phyloP scores from a whole-genome alignment of 2,888 invertebrate species.

The Drosophila parthenogenetica region DNA sequence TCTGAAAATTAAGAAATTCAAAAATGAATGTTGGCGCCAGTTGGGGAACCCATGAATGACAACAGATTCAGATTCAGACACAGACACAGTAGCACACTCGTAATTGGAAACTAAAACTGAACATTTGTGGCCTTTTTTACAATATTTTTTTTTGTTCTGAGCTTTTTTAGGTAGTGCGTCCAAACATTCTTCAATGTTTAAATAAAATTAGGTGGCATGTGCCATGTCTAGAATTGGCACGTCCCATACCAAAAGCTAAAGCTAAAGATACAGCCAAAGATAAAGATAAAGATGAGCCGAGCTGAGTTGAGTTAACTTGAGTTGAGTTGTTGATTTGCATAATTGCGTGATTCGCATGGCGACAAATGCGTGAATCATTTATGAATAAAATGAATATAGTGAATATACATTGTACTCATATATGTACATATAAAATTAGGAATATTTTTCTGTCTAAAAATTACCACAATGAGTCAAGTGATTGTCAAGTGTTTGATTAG shows the following conservation, averaged over 20 bases:
- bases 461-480: slow-evolving; percentile 51
- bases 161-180: background rate
- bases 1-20: slow-evolving; percentile 58
- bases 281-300: slow-evolving; percentile 42
- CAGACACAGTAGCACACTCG: slow-evolving; percentile 12
- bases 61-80: slow-evolving; percentile 14
- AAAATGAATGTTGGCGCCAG: slow-evolving; percentile 66
- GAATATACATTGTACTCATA: slow-evolving; percentile 2
- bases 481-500: slow-evolving; percentile 44
- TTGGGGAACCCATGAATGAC: slow-evolving; percentile 39
- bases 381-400: slow-evolving; percentile 20
- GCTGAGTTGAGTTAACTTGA: slow-evolving; percentile 18
- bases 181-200: slow-evolving; percentile 15
- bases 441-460: background rate
- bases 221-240: slow-evolving; percentile 57
- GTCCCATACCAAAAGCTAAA: slow-evolving; percentile 40
- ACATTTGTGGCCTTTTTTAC: slow-evolving; percentile 26
- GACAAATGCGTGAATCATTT: slow-evolving; percentile 57
- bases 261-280: slow-evolving; percentile 6
- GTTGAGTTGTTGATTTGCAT: slow-evolving; percentile 64
- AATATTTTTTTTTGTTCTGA: background rate
- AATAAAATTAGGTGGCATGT: slow-evolving; percentile 42
- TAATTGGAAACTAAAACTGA: slow-evolving; percentile 64
- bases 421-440: slow-evolving; percentile 11
- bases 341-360: slow-evolving; percentile 76